Evolutionary conservation across 2,888 invertebrate species (phyloP).

Genomic region (Phalera bucephala): DNA sequence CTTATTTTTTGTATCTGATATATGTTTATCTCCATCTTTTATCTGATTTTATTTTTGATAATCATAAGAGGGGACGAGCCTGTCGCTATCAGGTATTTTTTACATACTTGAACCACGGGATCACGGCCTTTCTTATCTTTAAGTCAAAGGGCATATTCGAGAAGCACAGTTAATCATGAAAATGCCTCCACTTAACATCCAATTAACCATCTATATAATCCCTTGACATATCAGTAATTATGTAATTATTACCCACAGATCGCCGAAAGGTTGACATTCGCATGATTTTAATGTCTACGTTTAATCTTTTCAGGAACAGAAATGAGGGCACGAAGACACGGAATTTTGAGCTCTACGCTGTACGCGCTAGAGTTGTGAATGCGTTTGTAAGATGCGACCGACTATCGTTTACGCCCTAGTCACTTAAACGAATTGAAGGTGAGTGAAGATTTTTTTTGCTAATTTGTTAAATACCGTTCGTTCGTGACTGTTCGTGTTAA

Average conservation of each 20-base stretch:
- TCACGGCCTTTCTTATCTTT: no score
- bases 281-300: constrained; percentile 19
- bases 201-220: constrained; percentile 27
- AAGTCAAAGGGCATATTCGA: no score
- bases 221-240: constrained; percentile 28
- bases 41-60: no score
- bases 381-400: constrained; percentile 39
- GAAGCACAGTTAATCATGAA: no score
- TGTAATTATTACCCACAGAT: not conserved
- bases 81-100: no score
- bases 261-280: constrained; percentile 18
- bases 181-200: not conserved
- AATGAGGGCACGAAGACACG: constrained; percentile 1
- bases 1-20: no score
- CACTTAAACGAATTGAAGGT: constrained; percentile 49
- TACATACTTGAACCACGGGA: no score
- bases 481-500: constrained; percentile 5
- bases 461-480: constrained; percentile 23
- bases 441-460: constrained; percentile 27
- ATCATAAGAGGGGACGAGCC: no score
- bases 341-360: constrained; percentile 10
- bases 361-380: constrained; percentile 20
- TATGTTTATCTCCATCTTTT: no score
- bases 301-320: constrained; percentile 25
- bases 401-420: constrained; percentile 33